These are phyloP conservation scores for Sinopyrophorus schimmeli DNA, from an alignment of 2,888 invertebrate genomes.

Conservation along the genomic window DNA sequence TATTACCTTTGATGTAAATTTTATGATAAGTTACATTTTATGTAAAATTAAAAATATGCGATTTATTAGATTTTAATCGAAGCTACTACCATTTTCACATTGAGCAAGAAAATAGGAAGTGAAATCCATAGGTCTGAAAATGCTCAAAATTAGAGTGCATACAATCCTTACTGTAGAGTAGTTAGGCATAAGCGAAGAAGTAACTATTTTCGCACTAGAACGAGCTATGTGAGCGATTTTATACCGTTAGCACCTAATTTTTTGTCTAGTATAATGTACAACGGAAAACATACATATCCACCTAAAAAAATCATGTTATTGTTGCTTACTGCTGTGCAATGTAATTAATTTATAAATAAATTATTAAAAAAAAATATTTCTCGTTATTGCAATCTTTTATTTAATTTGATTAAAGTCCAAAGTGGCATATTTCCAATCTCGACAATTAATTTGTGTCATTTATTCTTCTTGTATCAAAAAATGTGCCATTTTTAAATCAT, in stretches of 20 bases:
- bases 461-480: no score
- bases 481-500: no score
- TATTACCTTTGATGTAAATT: slow-evolving; percentile 2
- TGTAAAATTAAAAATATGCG: not conserved
- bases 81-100: not conserved
- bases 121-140: slow-evolving; percentile 7
- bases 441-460: no score
- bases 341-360: no score
- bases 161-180: slow-evolving; percentile 8
- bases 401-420: no score
- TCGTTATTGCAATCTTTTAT: no score
- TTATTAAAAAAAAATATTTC: no score
- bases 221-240: not conserved
- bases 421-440: no score
- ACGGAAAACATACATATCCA: slow-evolving; percentile 13
- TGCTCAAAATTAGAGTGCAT: slow-evolving; percentile 13
- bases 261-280: not conserved
- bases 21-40: not conserved
- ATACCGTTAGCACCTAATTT: slow-evolving; percentile 4
- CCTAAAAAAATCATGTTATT: not conserved
- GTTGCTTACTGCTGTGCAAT: slow-evolving; percentile 11
- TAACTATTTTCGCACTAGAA: slow-evolving; percentile 11
- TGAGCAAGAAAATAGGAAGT: slow-evolving; percentile 1
- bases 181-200: slow-evolving; percentile 8
- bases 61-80: not conserved